Evolutionary conservation across 2,888 invertebrate species (phyloP).

Genomic region (Limnephilus marmoratus): DNA sequence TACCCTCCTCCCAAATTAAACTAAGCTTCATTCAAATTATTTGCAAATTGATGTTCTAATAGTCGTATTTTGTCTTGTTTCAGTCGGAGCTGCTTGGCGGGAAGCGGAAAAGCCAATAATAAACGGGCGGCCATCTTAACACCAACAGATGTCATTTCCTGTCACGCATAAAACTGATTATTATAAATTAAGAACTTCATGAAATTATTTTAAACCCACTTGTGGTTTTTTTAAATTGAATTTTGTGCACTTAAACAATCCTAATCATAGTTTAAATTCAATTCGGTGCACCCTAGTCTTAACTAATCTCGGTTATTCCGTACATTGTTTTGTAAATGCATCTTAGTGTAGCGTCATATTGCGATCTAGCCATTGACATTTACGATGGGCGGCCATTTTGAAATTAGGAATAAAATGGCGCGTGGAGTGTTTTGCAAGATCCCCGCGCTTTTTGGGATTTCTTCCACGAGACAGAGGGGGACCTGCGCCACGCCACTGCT

Average conservation of each 20-base stretch:
- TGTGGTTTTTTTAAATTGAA: not conserved
- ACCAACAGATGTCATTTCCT: slow-evolving; percentile 3
- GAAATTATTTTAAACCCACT: not conserved
- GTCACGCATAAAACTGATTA: not conserved
- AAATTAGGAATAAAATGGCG: slow-evolving; percentile 38
- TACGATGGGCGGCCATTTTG: slow-evolving; percentile 51
- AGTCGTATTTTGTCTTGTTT: not conserved
- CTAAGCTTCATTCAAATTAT: not conserved
- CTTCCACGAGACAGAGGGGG: slow-evolving; percentile 22
- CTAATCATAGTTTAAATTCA: not conserved
- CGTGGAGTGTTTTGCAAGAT: not conserved
- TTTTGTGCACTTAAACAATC: not conserved
- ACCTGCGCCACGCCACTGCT: slow-evolving; percentile 16
- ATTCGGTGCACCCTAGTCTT: not conserved
- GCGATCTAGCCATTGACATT: slow-evolving; percentile 10
- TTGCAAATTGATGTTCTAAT: not conserved
- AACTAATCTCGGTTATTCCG: not conserved
- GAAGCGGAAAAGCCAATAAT: slow-evolving; percentile 27
- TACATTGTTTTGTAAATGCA: slow-evolving; percentile 16
- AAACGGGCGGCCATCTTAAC: not conserved
- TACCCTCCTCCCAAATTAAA: too few relatives aligned
- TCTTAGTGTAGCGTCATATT: not conserved
- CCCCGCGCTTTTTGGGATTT: not conserved
- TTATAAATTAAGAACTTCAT: not conserved
- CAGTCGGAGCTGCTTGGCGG: not conserved